Percentiles rank a stretch among this genome's conserved stretches.
Conservation (phyloP, 2,797 vertebrate species). For the Threskiornis aethiopicus region DNA sequence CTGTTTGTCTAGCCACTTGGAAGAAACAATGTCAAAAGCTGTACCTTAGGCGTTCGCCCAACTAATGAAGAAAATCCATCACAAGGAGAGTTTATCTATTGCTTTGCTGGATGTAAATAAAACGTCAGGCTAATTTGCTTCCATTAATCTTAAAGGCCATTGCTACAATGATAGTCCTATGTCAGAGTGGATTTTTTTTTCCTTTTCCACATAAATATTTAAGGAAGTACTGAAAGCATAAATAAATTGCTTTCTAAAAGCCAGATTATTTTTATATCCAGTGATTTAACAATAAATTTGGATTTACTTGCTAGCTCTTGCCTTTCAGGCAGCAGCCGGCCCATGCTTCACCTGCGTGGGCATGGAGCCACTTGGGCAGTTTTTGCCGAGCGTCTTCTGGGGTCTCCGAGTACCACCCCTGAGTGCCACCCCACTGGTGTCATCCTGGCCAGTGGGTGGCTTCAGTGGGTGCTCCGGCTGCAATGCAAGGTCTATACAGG, state of each 20-base stretch:
- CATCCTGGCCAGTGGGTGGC: too few relatives aligned
- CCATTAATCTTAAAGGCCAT: conserved; percentile 45
- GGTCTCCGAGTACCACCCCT: background rate
- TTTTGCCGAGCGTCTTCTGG: background rate
- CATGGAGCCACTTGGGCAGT: background rate
- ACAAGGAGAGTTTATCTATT: conserved; percentile 36
- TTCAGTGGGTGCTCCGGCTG: background rate
- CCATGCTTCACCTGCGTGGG: fast-evolving
- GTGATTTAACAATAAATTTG: conserved; percentile 4
- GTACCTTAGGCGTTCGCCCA: background rate
- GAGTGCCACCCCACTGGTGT: background rate
- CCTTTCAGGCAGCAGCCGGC: background rate
- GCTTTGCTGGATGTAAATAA: conserved; percentile 58
- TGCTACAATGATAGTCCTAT: background rate
- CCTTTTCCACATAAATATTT: conserved; percentile 37
- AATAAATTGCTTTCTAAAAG: conserved; percentile 58
- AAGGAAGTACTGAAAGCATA: conserved; percentile 25
- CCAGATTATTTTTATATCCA: conserved; percentile 32
- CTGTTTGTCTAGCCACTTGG: conserved; percentile 29
- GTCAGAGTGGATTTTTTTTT: background rate
- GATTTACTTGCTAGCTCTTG: background rate
- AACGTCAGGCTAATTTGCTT: conserved; percentile 57
- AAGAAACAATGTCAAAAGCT: conserved; percentile 43
- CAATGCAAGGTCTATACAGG: fast-evolving
- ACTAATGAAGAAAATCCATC: conserved; percentile 70